Evolutionary conservation across 2,797 vertebrate species (phyloP).

Genomic region (Cyprinella venusta): DNA sequence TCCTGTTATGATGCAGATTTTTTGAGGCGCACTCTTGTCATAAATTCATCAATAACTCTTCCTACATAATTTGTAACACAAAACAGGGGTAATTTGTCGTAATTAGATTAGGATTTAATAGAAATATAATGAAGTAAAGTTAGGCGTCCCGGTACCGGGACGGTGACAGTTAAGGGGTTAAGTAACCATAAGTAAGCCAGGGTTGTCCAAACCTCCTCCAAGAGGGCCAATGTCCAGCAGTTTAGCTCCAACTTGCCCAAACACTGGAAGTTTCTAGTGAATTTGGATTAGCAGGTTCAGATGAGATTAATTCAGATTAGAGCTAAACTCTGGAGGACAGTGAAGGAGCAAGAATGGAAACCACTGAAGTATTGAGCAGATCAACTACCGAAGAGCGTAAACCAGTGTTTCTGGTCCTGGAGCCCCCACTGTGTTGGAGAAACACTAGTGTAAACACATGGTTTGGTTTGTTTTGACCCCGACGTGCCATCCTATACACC

Average conservation of each 20-base stretch:
- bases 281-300: not conserved
- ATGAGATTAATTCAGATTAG: no score
- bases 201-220: not conserved
- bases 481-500: not conserved
- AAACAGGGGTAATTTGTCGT: no score
- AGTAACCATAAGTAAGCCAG: not conserved
- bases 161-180: no score
- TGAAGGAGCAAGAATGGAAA: not conserved
- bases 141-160: no score
- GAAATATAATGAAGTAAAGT: no score
- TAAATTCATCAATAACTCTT: no score
- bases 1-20: no score
- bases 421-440: not conserved
- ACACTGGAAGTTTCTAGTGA: not conserved
- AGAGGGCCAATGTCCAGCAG: not conserved
- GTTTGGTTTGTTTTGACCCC: not conserved
- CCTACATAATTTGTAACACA: no score
- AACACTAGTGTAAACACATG: not conserved
- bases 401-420: not conserved
- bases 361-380: not conserved
- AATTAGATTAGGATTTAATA: no score
- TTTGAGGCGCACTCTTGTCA: no score
- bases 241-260: not conserved
- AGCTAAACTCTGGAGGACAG: not conserved
- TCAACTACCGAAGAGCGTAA: not conserved